phyloP scores from a whole-genome alignment of 2,797 vertebrate genomes.

The Micropoecilia bifurca region DNA sequence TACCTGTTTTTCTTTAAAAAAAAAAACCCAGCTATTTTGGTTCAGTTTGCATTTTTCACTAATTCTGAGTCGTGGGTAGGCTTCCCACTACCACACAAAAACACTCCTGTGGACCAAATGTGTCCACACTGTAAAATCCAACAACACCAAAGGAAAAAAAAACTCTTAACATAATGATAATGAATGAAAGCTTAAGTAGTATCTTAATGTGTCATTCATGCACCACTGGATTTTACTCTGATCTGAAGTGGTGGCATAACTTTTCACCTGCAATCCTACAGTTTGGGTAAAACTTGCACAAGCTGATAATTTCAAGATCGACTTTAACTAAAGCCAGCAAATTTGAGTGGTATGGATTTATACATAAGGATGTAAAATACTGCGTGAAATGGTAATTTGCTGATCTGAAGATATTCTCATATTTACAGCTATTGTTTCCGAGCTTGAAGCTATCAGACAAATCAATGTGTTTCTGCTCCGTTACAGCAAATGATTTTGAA shows the following conservation, averaged over 20 bases:
- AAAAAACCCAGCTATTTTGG: constrained; percentile 37
- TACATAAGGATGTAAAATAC: constrained; percentile 38
- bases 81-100: constrained; percentile 25
- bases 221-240: constrained; percentile 44
- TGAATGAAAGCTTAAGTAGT: constrained; percentile 33
- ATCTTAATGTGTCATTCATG: constrained; percentile 55
- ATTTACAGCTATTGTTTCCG: constrained; percentile 74
- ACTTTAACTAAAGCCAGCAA: constrained; percentile 27
- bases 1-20: constrained; percentile 3
- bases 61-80: constrained; percentile 27
- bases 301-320: constrained; percentile 43
- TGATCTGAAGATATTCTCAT: constrained; percentile 44
- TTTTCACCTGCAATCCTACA: constrained; percentile 42
- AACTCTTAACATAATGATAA: constrained; percentile 27
- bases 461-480: constrained; percentile 26
- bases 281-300: constrained; percentile 45
- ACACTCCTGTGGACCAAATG: constrained; percentile 44
- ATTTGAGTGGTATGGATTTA: constrained; percentile 34
- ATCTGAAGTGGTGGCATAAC: constrained; percentile 39
- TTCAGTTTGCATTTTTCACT: constrained; percentile 46
- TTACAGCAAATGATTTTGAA: constrained; percentile 20
- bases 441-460: constrained; percentile 64
- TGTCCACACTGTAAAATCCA: constrained; percentile 73
- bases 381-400: constrained; percentile 39
- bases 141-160: constrained; percentile 49